phyloP scores from a whole-genome alignment of 2,113 vertebrate genomes.

The Nyctereutes procyonoides region DNA sequence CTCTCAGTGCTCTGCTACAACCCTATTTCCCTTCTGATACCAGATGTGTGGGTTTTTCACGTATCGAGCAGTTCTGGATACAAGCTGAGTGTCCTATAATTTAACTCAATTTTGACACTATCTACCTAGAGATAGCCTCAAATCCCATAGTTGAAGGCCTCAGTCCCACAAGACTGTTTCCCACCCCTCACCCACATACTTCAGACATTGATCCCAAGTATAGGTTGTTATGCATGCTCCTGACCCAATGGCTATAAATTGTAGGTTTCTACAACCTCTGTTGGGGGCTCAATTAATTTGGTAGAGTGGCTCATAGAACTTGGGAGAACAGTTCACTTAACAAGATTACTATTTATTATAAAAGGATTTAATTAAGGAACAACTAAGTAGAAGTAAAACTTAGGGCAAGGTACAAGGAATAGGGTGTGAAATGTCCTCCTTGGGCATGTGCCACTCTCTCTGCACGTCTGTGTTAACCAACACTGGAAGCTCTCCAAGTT shows the following conservation, averaged over 20 bases:
- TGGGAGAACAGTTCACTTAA: background rate
- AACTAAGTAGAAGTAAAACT: background rate
- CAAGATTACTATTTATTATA: background rate
- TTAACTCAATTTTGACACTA: background rate
- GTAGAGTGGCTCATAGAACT: background rate
- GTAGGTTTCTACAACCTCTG: background rate
- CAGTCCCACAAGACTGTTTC: background rate
- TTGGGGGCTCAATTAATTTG: background rate
- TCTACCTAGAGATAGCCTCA: background rate
- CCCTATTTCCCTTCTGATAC: background rate
- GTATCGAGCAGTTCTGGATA: background rate
- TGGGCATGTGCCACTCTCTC: background rate
- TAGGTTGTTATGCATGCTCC: background rate
- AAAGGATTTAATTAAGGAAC: background rate
- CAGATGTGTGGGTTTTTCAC: background rate
- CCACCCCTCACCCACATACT: background rate
- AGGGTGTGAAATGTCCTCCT: background rate
- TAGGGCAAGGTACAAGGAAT: background rate
- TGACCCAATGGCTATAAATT: background rate
- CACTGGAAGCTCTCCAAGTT: background rate
- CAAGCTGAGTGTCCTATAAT: background rate
- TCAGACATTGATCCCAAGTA: background rate
- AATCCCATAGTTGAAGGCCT: background rate
- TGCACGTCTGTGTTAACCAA: background rate
- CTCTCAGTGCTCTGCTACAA: background rate